phyloP scores from a whole-genome alignment of 1,140 invertebrate species.

The Brachionus koreanus region DNA sequence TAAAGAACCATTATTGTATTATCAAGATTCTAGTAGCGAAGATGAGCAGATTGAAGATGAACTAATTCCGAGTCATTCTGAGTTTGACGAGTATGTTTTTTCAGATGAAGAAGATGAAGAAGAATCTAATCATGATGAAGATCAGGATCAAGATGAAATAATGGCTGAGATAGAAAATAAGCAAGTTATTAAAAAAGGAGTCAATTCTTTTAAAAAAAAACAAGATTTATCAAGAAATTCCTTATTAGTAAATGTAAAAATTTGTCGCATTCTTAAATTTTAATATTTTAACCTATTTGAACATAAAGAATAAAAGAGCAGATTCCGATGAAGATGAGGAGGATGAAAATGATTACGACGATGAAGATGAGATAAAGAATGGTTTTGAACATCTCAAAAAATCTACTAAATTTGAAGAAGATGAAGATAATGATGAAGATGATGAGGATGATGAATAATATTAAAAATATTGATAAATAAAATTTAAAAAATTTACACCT shows the following conservation, averaged over 20 bases:
- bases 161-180: neutral
- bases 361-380: too few relatives aligned
- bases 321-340: neutral
- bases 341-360: conserved; percentile 45
- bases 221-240: conserved; percentile 1
- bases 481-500: neutral
- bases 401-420: conserved; percentile 46
- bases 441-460: conserved; percentile 15
- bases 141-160: conserved; percentile 23
- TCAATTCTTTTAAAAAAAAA: conserved; percentile 6
- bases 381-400: conserved; percentile 31
- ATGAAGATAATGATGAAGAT: too few relatives aligned
- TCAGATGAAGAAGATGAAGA: conserved; percentile 45
- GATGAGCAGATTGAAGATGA: conserved; percentile 43
- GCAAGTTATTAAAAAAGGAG: neutral
- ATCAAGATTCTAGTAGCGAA: conserved; percentile 39
- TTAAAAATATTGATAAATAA: neutral
- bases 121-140: conserved; percentile 37
- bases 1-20: neutral
- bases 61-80: conserved; percentile 42
- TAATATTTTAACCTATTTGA: neutral
- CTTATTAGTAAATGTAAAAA: conserved; percentile 10
- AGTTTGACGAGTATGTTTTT: conserved; percentile 44
- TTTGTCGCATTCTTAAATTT: too few relatives aligned
- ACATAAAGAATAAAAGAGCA: neutral